Conservation (phyloP, 2,888 invertebrate genomes). For the Nomada lathburiana region DNA sequence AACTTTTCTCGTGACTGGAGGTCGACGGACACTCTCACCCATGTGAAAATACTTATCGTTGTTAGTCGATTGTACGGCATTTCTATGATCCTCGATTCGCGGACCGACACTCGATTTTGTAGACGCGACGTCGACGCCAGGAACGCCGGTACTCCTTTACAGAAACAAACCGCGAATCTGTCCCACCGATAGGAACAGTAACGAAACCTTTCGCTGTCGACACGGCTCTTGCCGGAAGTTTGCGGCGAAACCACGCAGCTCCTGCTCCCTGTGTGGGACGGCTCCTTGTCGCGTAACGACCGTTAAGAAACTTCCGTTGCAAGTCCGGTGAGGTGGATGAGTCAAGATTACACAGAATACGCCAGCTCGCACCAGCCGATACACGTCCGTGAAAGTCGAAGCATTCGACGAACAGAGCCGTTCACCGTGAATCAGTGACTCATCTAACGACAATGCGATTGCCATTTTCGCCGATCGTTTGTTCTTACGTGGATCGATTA, state of each 20-base stretch:
- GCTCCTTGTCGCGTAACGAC: slow-evolving; percentile 45
- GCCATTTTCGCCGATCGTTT: slow-evolving; percentile 17
- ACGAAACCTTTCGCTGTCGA: background rate
- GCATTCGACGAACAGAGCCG: slow-evolving; percentile 39
- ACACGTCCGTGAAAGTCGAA: slow-evolving; percentile 44
- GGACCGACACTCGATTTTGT: too few relatives aligned
- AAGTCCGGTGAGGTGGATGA: slow-evolving; percentile 58
- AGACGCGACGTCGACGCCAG: slow-evolving; percentile 2
- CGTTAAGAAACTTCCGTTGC: slow-evolving; percentile 70
- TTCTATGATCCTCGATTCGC: slow-evolving; percentile 32
- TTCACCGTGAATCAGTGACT: slow-evolving; percentile 45
- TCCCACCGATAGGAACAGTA: too few relatives aligned
- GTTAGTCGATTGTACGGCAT: slow-evolving; percentile 44
- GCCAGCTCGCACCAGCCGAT: slow-evolving; percentile 6
- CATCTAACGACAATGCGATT: slow-evolving; percentile 32
- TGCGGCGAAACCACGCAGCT: slow-evolving; percentile 38
- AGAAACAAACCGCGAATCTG: background rate
- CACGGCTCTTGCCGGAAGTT: slow-evolving; percentile 33
- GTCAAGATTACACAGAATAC: slow-evolving; percentile 58
- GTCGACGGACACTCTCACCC: background rate
- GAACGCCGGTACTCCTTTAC: slow-evolving; percentile 28
- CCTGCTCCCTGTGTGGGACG: slow-evolving; percentile 26
- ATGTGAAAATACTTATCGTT: slow-evolving; percentile 36
- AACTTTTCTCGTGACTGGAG: background rate
- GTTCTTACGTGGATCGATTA: slow-evolving; percentile 10